phyloP scores from a whole-genome alignment of 2,888 invertebrate genomes.

The Dysmachus trigonus region DNA sequence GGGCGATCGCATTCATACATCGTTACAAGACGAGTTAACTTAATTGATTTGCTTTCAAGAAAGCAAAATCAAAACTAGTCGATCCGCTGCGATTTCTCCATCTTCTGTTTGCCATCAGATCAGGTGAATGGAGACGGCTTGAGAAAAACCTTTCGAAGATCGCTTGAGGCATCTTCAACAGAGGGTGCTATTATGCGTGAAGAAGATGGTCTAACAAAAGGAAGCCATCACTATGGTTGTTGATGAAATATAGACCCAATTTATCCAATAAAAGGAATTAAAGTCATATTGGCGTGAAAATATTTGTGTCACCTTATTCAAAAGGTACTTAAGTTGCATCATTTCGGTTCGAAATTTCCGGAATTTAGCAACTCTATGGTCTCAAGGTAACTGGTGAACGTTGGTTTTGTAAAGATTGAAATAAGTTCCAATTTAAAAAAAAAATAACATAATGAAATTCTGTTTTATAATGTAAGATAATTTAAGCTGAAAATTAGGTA shows the following conservation, averaged over 20 bases:
- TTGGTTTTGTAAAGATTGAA: neutral
- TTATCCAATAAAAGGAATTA: neutral
- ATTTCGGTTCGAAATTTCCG: neutral
- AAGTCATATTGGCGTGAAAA: neutral
- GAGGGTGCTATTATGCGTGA: neutral
- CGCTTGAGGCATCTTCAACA: neutral
- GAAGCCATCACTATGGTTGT: neutral
- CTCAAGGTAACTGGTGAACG: neutral
- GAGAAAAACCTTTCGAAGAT: neutral
- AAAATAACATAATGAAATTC: neutral
- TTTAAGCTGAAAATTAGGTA: no score
- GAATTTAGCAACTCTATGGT: neutral
- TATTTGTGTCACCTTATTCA: neutral
- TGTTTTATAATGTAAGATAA: neutral
- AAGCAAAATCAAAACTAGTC: neutral
- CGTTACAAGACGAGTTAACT: neutral
- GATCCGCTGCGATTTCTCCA: neutral
- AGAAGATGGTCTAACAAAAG: neutral
- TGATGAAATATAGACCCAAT: neutral
- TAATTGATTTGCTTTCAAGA: neutral
- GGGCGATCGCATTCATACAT: neutral
- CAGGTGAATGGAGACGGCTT: neutral
- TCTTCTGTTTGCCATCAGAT: neutral
- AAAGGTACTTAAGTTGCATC: neutral
- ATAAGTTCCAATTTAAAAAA: neutral